phyloP scores from a whole-genome alignment of 2,888 invertebrate genomes.

The Sinohyriopsis cumingii region DNA sequence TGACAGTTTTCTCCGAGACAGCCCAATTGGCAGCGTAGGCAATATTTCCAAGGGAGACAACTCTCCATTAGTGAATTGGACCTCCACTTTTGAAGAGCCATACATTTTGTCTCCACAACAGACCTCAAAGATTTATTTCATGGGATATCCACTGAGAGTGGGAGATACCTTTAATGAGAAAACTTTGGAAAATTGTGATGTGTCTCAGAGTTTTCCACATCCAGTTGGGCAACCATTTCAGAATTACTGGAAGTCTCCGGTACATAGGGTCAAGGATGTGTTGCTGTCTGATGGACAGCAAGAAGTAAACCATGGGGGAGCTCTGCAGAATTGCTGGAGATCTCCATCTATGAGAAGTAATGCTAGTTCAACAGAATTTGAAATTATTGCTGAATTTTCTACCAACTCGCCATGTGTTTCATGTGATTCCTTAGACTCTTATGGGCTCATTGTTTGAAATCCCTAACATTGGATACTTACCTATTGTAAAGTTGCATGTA shows the following conservation, averaged over 20 bases:
- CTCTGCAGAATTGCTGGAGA: neutral
- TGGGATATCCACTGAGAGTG: constrained; percentile 2
- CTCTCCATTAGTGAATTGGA: constrained; percentile 30
- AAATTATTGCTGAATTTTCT: constrained; percentile 27
- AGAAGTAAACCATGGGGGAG: constrained; percentile 2
- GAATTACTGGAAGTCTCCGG: too few relatives aligned
- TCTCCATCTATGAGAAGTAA: constrained; percentile 5
- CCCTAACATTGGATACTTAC: too few relatives aligned
- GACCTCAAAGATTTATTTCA: constrained; percentile 5
- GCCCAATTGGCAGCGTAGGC: neutral
- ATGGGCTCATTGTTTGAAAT: too few relatives aligned
- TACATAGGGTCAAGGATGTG: too few relatives aligned
- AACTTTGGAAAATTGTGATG: too few relatives aligned
- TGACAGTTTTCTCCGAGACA: neutral
- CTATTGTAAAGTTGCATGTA: too few relatives aligned
- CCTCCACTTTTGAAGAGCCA: constrained; percentile 30
- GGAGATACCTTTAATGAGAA: too few relatives aligned
- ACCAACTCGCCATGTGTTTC: constrained; percentile 1
- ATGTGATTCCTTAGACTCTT: too few relatives aligned
- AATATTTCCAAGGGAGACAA: constrained; percentile 1
- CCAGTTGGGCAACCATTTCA: too few relatives aligned
- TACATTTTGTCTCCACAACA: constrained; percentile 28
- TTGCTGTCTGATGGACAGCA: constrained; percentile 5
- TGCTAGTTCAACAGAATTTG: constrained; percentile 16
- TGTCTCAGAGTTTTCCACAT: too few relatives aligned